These are phyloP conservation scores for Eretmocerus hayati DNA, from an alignment of 2,888 invertebrate genomes.

Conservation along the genomic window DNA sequence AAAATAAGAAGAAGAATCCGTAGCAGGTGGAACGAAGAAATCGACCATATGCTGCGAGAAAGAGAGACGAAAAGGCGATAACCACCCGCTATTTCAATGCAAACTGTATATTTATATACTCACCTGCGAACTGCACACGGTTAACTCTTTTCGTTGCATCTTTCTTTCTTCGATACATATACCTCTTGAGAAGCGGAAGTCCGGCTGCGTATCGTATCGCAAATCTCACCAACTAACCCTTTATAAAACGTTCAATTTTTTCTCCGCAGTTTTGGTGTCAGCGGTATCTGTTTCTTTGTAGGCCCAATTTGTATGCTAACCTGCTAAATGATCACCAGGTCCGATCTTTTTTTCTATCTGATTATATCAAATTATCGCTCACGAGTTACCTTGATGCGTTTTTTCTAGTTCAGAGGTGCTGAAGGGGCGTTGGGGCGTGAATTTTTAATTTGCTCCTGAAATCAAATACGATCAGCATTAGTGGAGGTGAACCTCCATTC, in stretches of 20 bases:
- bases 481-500: too few relatives aligned
- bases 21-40: conserved; percentile 17
- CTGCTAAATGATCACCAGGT: not conserved
- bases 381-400: too few relatives aligned
- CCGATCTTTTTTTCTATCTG: conserved; percentile 4
- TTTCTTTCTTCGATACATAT: too few relatives aligned
- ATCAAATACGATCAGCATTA: too few relatives aligned
- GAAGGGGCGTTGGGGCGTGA: too few relatives aligned
- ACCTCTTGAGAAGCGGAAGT: conserved; percentile 11
- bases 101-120: too few relatives aligned
- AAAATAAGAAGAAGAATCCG: conserved; percentile 29
- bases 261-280: conserved; percentile 4
- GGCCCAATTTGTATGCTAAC: conserved; percentile 18
- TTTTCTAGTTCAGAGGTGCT: too few relatives aligned
- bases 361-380: conserved; percentile 14
- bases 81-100: conserved; percentile 9
- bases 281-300: conserved; percentile 1
- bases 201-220: conserved; percentile 12
- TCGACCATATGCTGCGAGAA: conserved; percentile 12
- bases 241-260: conserved; percentile 17
- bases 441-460: too few relatives aligned
- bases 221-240: too few relatives aligned
- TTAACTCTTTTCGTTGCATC: too few relatives aligned
- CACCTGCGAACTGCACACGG: too few relatives aligned
- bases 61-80: conserved; percentile 17